phyloP scores from a whole-genome alignment of 92 coral and sea anemone genomes.

The Pocillopora grandis region DNA sequence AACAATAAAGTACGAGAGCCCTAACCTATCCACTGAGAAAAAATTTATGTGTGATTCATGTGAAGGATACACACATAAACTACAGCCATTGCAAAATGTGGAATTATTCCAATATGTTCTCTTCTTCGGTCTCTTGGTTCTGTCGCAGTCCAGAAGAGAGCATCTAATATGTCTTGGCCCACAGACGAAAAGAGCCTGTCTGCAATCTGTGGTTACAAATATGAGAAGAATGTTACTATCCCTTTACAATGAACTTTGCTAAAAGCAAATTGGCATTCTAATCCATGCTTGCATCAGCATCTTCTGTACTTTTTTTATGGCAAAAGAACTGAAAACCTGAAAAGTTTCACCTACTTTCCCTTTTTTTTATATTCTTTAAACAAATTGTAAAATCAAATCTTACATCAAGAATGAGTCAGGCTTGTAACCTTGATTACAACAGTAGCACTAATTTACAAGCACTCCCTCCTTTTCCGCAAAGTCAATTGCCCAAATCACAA shows the following conservation, averaged over 20 bases:
- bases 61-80: slow-evolving; percentile 96
- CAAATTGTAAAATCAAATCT: too few relatives aligned
- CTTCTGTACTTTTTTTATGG: too few relatives aligned
- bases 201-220: slow-evolving; percentile 68
- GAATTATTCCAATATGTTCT: slow-evolving; percentile 78
- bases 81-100: slow-evolving; percentile 92
- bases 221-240: neutral
- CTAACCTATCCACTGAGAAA: neutral
- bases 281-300: too few relatives aligned
- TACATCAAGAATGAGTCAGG: too few relatives aligned
- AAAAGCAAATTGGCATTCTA: too few relatives aligned
- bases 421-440: too few relatives aligned
- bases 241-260: neutral
- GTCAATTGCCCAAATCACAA: too few relatives aligned
- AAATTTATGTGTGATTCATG: neutral
- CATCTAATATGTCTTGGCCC: slow-evolving; percentile 97
- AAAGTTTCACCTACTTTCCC: too few relatives aligned
- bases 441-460: too few relatives aligned
- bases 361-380: too few relatives aligned
- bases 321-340: too few relatives aligned
- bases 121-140: slow-evolving; percentile 88
- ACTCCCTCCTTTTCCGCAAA: too few relatives aligned
- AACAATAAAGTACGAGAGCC: neutral
- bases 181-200: slow-evolving; percentile 94
- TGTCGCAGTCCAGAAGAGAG: slow-evolving; percentile 97